These are phyloP conservation scores for Meda fulgida DNA, from an alignment of 2,797 vertebrate species.

Conservation along the genomic window DNA sequence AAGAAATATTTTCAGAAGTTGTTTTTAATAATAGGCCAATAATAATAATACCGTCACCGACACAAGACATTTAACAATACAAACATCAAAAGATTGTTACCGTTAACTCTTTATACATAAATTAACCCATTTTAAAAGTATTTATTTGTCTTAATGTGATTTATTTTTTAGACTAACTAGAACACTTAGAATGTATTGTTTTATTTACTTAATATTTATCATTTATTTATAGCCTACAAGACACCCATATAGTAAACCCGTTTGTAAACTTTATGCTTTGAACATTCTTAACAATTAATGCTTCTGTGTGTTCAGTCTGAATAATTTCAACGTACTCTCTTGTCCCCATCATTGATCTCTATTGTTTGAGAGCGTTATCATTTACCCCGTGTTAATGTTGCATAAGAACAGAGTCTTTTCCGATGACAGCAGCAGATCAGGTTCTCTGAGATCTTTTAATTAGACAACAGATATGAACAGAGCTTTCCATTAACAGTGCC, in stretches of 20 bases:
- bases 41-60: too few species aligned
- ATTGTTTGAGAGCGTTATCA: constrained; percentile 34
- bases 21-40: not conserved
- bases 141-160: not conserved
- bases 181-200: not conserved
- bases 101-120: not conserved
- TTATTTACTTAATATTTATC: not conserved
- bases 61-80: not conserved
- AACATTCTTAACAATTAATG: not conserved
- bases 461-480: constrained; percentile 58
- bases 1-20: not conserved
- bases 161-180: not conserved
- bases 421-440: constrained; percentile 60
- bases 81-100: not conserved
- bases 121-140: not conserved
- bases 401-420: constrained; percentile 67
- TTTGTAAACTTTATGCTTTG: too few species aligned
- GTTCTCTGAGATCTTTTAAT: constrained; percentile 68
- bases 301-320: not conserved
- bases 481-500: constrained; percentile 61
- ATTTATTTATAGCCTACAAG: not conserved
- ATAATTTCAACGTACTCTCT: not conserved
- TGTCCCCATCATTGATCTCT: not conserved
- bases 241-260: not conserved
- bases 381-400: constrained; percentile 67